These are phyloP conservation scores for Eupithecia tripunctaria DNA, from an alignment of 2,888 invertebrate genomes.

Conservation along the genomic window DNA sequence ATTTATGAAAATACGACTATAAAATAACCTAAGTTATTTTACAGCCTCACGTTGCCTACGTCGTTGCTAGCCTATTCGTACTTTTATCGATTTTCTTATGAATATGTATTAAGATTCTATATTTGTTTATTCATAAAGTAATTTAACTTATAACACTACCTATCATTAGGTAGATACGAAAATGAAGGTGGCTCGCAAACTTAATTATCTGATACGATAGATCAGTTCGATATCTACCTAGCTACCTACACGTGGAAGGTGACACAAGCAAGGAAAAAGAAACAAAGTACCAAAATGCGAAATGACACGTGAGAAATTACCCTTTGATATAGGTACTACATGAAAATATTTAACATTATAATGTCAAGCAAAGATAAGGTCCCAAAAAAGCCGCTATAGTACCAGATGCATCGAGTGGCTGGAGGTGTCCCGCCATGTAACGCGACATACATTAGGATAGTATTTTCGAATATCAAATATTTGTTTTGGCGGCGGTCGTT, in stretches of 20 bases:
- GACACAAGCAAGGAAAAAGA: not conserved
- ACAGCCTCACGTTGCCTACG: constrained; percentile 66
- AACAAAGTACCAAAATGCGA: not conserved
- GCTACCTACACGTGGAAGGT: not conserved
- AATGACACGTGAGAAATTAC: not conserved
- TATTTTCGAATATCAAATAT: constrained; percentile 84
- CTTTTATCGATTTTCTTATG: constrained; percentile 62
- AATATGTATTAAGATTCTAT: constrained; percentile 63
- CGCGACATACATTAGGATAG: constrained; percentile 82
- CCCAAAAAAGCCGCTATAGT: constrained; percentile 79
- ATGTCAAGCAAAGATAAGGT: constrained; percentile 64
- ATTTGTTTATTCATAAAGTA: constrained; percentile 63
- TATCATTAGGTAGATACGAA: constrained; percentile 50
- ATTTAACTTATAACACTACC: constrained; percentile 60
- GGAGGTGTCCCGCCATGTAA: constrained; percentile 61
- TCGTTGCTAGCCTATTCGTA: constrained; percentile 64
- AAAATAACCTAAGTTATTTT: constrained; percentile 72
- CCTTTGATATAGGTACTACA: constrained; percentile 6
- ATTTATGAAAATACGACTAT: constrained; percentile 81
- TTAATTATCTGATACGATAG: constrained; percentile 14
- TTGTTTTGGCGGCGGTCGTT: constrained; percentile 81
- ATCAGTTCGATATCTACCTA: not conserved
- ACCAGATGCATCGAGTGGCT: constrained; percentile 67
- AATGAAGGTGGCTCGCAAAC: constrained; percentile 49
- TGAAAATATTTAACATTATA: constrained; percentile 36